Evolutionary conservation across 2,888 invertebrate species (phyloP).

Genomic region (Allacma fusca): DNA sequence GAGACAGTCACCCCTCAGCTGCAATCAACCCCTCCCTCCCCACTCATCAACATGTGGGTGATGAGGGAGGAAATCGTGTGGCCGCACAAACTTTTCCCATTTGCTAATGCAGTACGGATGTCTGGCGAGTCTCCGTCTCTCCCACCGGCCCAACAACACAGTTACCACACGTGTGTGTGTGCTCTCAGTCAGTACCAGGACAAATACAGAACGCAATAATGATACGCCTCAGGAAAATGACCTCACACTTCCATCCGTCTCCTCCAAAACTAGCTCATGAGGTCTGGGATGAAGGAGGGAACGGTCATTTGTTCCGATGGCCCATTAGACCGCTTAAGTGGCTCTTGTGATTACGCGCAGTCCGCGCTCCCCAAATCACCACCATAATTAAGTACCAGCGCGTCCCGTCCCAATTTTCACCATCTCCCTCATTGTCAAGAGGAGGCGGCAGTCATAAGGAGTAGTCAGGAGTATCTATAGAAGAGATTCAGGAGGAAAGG

Average conservation of each 20-base stretch:
- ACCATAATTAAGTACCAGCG: neutral
- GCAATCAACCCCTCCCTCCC: neutral
- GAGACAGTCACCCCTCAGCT: neutral
- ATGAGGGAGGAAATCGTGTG: neutral
- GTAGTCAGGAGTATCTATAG: no score
- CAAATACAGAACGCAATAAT: no score
- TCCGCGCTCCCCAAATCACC: slow-evolving; percentile 1
- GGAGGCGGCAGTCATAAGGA: no score
- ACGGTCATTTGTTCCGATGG: slow-evolving; percentile 18
- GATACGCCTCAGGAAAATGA: no score
- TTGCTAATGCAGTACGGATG: slow-evolving; percentile 20
- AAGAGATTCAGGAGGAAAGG: no score
- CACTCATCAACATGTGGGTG: slow-evolving; percentile 16
- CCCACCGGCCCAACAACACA: no score
- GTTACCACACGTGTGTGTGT: no score
- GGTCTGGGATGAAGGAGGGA: no score
- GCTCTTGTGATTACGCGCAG: neutral
- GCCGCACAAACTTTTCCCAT: slow-evolving; percentile 27
- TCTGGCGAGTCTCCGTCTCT: neutral
- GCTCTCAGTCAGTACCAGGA: no score
- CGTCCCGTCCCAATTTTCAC: neutral
- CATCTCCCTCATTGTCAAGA: neutral
- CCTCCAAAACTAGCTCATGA: no score
- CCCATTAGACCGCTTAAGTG: neutral
- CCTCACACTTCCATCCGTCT: no score